Percentiles rank a stretch among this genome's conserved stretches.
phyloP scores from a whole-genome alignment of 2,797 vertebrate genomes.

The Dicrostonyx torquatus region DNA sequence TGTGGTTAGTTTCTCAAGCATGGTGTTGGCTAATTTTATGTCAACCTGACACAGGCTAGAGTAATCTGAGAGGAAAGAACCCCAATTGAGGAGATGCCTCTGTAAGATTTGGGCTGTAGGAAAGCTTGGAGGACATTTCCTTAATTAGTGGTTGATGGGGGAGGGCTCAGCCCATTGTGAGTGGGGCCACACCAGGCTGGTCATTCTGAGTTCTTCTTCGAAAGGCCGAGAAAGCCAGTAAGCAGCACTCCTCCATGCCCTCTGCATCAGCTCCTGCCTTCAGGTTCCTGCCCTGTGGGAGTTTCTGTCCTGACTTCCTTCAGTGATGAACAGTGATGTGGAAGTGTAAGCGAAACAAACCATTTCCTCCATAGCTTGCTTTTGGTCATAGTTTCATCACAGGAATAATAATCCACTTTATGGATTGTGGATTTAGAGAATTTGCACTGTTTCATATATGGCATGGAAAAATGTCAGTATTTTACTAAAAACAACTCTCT shows the following conservation, averaged over 20 bases:
- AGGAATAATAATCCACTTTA: neutral
- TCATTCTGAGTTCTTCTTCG: neutral
- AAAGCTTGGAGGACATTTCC: neutral
- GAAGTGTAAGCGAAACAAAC: too few species aligned
- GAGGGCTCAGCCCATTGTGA: neutral
- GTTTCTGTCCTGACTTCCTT: too few species aligned
- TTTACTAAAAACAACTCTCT: neutral
- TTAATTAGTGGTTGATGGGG: neutral
- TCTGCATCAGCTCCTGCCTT: neutral
- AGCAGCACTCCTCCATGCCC: neutral
- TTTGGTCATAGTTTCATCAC: neutral
- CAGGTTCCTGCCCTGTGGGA: neutral
- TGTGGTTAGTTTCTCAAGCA: neutral
- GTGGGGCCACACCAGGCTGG: neutral
- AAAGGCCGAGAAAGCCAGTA: neutral
- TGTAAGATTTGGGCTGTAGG: neutral
- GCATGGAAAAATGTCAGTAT: neutral
- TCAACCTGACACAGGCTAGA: neutral
- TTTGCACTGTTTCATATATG: neutral
- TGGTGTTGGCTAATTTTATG: neutral
- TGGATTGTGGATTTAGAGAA: neutral
- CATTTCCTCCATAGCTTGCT: too few species aligned
- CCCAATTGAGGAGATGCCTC: neutral
- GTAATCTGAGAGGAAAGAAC: neutral
- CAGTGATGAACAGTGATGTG: neutral